Evolutionary conservation across 2,113 vertebrate genomes (phyloP).

Genomic region (Eubucco bourcierii): DNA sequence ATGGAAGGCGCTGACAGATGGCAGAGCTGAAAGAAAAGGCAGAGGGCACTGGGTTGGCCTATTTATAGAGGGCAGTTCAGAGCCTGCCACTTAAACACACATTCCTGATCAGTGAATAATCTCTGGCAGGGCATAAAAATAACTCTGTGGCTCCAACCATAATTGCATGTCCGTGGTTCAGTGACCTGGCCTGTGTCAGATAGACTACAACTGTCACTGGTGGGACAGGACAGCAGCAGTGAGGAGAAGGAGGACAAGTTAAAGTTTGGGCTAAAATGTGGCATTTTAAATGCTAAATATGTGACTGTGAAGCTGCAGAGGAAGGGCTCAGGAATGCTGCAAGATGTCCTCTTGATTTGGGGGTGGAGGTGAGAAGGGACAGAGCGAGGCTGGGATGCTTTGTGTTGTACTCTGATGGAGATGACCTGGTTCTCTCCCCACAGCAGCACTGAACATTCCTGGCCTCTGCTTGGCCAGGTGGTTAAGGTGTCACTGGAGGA

Average conservation of each 20-base stretch:
- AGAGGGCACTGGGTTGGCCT: constrained; percentile 21
- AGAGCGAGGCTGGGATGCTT: neutral
- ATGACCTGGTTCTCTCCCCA: neutral
- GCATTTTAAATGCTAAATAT: constrained; percentile 30
- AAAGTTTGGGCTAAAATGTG: constrained; percentile 52
- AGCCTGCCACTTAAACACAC: constrained; percentile 72
- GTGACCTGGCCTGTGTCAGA: constrained; percentile 37
- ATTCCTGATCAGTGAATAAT: constrained; percentile 79
- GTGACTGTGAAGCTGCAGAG: neutral
- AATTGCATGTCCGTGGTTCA: constrained; percentile 68
- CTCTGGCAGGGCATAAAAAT: constrained; percentile 72
- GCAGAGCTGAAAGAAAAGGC: neutral
- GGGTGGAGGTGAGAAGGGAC: neutral
- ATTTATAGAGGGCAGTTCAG: constrained; percentile 73
- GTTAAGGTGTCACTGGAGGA: neutral
- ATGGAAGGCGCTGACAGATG: neutral
- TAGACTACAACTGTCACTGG: neutral
- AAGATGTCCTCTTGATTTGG: neutral
- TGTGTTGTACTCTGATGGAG: neutral
- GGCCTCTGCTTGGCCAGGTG: neutral
- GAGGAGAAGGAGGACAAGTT: constrained; percentile 16
- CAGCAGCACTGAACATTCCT: neutral
- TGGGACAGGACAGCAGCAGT: constrained; percentile 13
- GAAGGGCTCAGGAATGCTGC: neutral
- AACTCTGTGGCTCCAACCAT: constrained; percentile 71